phyloP scores from a whole-genome alignment of 1,140 invertebrate species.

The Lepidurus couesii region DNA sequence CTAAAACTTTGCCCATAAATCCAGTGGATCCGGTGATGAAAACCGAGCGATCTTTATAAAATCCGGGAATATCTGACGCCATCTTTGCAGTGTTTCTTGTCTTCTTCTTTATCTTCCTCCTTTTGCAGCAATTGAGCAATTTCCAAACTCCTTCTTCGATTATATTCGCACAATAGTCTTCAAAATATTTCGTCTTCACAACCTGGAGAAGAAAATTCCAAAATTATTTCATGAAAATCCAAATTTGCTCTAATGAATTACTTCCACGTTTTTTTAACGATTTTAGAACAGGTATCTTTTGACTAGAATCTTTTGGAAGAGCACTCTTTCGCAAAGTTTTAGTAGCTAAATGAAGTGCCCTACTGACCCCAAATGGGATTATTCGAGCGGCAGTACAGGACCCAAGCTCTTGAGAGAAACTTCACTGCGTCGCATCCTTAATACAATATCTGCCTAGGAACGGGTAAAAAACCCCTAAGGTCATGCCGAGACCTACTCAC shows the following conservation, averaged over 20 bases:
- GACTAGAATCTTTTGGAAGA: background rate
- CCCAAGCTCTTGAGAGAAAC: background rate
- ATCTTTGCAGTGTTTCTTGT: slow-evolving; percentile 16
- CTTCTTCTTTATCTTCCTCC: background rate
- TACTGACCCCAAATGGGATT: background rate
- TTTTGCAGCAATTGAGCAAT: background rate
- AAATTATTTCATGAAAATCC: background rate
- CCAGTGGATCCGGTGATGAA: slow-evolving; percentile 51
- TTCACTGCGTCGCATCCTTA: background rate
- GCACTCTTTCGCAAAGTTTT: no score
- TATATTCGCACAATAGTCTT: background rate
- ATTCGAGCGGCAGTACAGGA: background rate
- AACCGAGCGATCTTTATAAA: slow-evolving; percentile 56
- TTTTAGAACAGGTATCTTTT: background rate
- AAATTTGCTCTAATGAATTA: no score
- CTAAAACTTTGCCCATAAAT: slow-evolving; percentile 87
- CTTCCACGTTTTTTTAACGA: no score
- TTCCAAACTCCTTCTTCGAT: background rate
- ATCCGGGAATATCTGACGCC: slow-evolving; percentile 41
- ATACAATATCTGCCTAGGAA: background rate
- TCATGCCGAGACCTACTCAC: slow-evolving; percentile 13
- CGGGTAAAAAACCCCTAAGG: background rate
- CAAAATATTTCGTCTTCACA: background rate
- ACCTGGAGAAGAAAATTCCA: background rate
- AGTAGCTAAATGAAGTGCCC: background rate